These are phyloP conservation scores for Lasioglossum baleicum DNA, from an alignment of 1,140 invertebrate species.

Conservation along the genomic window DNA sequence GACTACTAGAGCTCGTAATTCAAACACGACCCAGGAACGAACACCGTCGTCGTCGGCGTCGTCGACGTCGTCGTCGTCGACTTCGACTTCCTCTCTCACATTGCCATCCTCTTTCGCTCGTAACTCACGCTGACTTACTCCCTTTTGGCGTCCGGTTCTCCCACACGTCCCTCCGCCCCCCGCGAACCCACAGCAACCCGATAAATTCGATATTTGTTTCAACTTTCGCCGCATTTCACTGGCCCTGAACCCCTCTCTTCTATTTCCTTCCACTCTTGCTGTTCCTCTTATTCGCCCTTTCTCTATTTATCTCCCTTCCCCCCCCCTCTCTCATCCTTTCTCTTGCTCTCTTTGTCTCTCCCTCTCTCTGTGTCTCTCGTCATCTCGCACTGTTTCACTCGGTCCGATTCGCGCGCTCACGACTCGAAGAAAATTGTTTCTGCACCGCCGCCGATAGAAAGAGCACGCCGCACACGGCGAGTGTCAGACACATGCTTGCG, in stretches of 20 bases:
- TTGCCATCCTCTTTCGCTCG: conserved; percentile 53
- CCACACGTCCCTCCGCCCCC: conserved; percentile 25
- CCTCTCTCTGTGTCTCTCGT: neutral
- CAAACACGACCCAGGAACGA: conserved; percentile 62
- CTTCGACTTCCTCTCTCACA: conserved; percentile 53
- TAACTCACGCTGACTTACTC: conserved; percentile 64
- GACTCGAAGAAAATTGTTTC: conserved; percentile 63
- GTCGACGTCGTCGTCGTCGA: conserved; percentile 50
- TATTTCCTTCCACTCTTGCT: no score
- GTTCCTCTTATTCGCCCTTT: no score
- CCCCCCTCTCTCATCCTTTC: conserved; percentile 40
- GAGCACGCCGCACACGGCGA: conserved; percentile 36
- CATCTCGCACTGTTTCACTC: neutral
- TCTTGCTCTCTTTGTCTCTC: neutral
- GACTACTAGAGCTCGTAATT: conserved; percentile 64
- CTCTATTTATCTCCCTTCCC: no score
- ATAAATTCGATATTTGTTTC: conserved; percentile 76
- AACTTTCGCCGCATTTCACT: conserved; percentile 71
- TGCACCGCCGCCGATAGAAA: conserved; percentile 34
- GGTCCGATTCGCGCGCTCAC: conserved; percentile 5
- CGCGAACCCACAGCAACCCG: conserved; percentile 40
- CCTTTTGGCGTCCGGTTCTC: conserved; percentile 57
- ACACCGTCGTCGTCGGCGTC: conserved; percentile 45
- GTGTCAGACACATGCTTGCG: conserved; percentile 61
- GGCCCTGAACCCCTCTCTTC: conserved; percentile 3